Percentiles rank a stretch among this genome's conserved stretches.
Evolutionary conservation across 2,797 vertebrate genomes (phyloP).

Genomic region (Ara ararauna): DNA sequence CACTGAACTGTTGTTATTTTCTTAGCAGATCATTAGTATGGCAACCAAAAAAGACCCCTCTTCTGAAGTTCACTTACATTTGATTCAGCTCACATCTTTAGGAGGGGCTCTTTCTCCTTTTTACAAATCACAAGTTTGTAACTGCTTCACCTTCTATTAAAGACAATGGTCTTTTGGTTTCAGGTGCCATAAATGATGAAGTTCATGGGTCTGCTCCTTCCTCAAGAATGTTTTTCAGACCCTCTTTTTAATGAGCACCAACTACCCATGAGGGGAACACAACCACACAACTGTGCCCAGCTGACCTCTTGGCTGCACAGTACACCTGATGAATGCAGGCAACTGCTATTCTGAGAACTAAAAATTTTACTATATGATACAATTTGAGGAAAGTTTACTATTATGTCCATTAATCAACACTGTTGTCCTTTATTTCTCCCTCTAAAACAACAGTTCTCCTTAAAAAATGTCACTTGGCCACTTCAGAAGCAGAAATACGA

Average conservation of each 20-base stretch:
- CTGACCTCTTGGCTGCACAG: not conserved
- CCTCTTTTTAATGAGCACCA: not conserved
- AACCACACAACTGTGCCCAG: not conserved
- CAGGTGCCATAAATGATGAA: not conserved
- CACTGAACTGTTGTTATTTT: fast-evolving
- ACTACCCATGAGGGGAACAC: not conserved
- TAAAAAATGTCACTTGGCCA: not conserved
- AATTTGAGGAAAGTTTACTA: not conserved
- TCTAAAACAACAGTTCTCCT: not conserved
- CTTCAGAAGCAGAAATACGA: not conserved
- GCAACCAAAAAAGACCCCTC: not conserved
- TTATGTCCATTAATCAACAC: not conserved
- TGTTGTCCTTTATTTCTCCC: not conserved
- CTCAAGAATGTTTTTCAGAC: not conserved
- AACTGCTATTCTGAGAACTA: not conserved
- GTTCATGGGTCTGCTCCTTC: not conserved
- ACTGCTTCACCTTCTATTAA: not conserved
- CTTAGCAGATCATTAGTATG: not conserved
- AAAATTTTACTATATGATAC: not conserved
- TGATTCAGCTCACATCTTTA: not conserved
- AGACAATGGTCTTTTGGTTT: not conserved
- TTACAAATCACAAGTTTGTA: not conserved
- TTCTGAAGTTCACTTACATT: not conserved
- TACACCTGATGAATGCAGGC: not conserved
- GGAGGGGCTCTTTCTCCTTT: not conserved